A percentile compares a stretch with the other conserved stretches of the same genome.
Conservation (phyloP, 2,797 vertebrate genomes). For the Mus caroli region DNA sequence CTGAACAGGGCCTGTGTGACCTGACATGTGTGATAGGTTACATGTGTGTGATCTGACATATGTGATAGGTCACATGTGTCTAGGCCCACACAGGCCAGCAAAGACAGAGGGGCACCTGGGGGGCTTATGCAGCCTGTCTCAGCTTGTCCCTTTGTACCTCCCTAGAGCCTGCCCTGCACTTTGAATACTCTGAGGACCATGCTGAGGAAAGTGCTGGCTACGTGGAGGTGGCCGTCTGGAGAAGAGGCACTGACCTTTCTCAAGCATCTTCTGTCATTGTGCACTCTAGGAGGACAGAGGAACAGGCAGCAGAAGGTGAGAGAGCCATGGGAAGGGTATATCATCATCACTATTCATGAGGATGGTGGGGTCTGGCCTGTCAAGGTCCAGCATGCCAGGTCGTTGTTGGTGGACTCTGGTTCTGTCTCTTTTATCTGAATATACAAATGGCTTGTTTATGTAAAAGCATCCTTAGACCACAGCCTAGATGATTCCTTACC, state of each 20-base stretch:
- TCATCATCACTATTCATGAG: accelerated
- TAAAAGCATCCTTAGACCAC: neutral
- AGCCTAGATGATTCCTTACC: neutral
- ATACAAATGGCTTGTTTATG: neutral
- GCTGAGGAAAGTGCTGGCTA: constrained; percentile 92
- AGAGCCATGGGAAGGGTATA: too few relatives aligned
- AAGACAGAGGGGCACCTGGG: neutral
- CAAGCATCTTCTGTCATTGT: constrained; percentile 92
- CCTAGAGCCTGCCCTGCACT: constrained; percentile 92
- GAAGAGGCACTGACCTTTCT: constrained; percentile 94
- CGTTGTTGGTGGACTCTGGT: neutral
- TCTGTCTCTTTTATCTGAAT: neutral
- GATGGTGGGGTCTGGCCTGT: neutral
- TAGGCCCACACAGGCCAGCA: neutral
- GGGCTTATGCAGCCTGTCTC: neutral
- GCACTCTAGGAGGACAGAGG: constrained; percentile 92
- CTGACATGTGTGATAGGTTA: neutral
- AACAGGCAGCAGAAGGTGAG: constrained; percentile 93
- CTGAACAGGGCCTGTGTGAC: neutral
- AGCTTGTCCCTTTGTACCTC: neutral
- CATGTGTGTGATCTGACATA: neutral
- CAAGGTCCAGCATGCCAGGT: neutral
- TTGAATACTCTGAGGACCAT: constrained; percentile 90
- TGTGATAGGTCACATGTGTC: neutral
- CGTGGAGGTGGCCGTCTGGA: constrained; percentile 92